Evolutionary conservation across 2,113 vertebrate species (phyloP).

Genomic region (Cephalopholis sonnerati): DNA sequence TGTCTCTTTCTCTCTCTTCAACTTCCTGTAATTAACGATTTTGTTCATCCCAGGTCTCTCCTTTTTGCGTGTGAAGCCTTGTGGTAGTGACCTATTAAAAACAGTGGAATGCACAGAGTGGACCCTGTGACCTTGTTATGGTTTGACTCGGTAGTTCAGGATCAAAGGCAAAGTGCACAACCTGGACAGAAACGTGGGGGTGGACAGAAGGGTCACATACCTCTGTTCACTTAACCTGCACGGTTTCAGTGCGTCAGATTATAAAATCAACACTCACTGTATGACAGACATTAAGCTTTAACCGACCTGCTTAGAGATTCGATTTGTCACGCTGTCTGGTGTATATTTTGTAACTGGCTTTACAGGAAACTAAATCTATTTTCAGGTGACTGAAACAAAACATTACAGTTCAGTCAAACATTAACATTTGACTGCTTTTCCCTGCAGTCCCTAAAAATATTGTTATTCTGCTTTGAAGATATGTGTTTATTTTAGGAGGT

Average conservation of each 20-base stretch:
- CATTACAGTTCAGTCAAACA: conserved; percentile 47
- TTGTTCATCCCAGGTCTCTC: background rate
- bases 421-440: conserved; percentile 39
- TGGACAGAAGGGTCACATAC: conserved; percentile 54
- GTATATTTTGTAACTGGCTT: conserved; percentile 11
- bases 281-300: conserved; percentile 45
- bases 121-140: conserved; percentile 75
- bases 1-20: background rate
- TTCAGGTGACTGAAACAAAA: conserved; percentile 28
- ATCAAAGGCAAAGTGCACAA: conserved; percentile 71
- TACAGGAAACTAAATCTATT: conserved; percentile 30
- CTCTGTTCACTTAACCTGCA: conserved; percentile 60
- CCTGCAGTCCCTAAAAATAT: conserved; percentile 7
- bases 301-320: conserved; percentile 19
- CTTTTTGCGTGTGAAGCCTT: conserved; percentile 34
- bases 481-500: conserved; percentile 17
- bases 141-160: conserved; percentile 73
- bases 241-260: conserved; percentile 9
- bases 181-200: conserved; percentile 20
- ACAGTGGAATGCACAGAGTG: conserved; percentile 74
- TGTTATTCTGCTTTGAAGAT: background rate
- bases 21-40: background rate
- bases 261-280: conserved; percentile 14
- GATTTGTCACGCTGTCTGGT: background rate
- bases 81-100: conserved; percentile 81